Conservation (phyloP, 2,113 vertebrate genomes). For the Castor canadensis region DNA sequence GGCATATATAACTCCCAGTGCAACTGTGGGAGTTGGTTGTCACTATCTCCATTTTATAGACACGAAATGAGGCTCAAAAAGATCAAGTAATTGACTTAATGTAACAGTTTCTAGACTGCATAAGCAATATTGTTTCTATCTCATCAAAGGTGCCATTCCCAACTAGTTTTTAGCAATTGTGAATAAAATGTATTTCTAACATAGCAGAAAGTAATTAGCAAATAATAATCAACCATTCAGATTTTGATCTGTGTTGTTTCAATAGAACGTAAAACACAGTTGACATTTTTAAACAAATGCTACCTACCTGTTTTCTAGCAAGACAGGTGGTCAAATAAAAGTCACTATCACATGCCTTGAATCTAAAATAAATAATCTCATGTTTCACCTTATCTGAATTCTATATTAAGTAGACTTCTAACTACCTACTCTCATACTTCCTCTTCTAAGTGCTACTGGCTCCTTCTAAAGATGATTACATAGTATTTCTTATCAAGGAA, state of each 20-base stretch:
- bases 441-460: neutral
- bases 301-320: neutral
- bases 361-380: neutral
- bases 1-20: neutral
- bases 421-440: neutral
- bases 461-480: neutral
- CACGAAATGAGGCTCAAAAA: slow-evolving; percentile 33
- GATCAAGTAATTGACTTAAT: slow-evolving; percentile 25
- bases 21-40: neutral
- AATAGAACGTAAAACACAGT: neutral
- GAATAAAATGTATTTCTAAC: slow-evolving; percentile 43
- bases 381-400: slow-evolving; percentile 2
- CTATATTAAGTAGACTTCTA: neutral
- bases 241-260: neutral
- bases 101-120: neutral
- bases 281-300: slow-evolving; percentile 41
- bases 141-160: neutral
- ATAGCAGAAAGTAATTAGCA: neutral
- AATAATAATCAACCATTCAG: neutral
- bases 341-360: neutral
- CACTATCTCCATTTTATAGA: neutral
- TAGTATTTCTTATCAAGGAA: slow-evolving; percentile 35
- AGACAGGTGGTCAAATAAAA: slow-evolving; percentile 46
- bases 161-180: neutral
- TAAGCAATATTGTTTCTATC: neutral